Evolutionary conservation across 2,797 vertebrate genomes (phyloP), one percentile per base, ranked within the genome.

Genomic region (Salarias fasciatus): DNA sequence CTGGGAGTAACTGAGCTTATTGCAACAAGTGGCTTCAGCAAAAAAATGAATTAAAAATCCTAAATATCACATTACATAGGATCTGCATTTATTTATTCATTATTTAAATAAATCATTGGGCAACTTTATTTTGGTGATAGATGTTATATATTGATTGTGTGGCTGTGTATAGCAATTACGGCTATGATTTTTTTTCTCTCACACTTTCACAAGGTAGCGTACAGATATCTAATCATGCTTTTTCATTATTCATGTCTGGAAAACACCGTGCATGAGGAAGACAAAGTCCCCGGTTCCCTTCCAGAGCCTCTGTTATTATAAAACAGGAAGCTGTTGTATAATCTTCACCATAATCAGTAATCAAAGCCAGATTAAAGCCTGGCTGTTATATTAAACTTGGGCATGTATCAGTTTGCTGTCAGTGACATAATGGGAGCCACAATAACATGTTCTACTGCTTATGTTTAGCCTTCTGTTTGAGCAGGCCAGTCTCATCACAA

Each of bases 341-440:
- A 44, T 45, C 58, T 72, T 46, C 62, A 74, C 77, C 80, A 52
- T 84, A 87, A 86, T 88, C 76, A 82, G 35, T 74, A 62, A 54
- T 24, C 18, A 24, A 24, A 24, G 18, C 18, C 67, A 75, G 67
- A 82, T 79, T 78, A 81, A 69, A 78, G 67, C 46, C 4, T 28
- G 24, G 50, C 75, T 80, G 60, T 75, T 82, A 86, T 82, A 86
- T 86, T 87, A 72, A 63, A 79, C 69, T 50, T 66, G 35, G 42
- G 47, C 53, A 82, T 30, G 30, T 59, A 86, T 69, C 56, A 67
- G 40, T 78, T 80, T 77, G 41, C 53, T 71, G 53, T 43, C 44
- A 66, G 18, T 36, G 31, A 53, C 57, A 51, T 33, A 55, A 60
- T 83, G 13, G 15, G 84, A 75, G 69, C 52, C 54, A 31, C 45